These are phyloP conservation scores for Volucella bombylans DNA, from an alignment of 2,888 invertebrate genomes.

Conservation along the genomic window DNA sequence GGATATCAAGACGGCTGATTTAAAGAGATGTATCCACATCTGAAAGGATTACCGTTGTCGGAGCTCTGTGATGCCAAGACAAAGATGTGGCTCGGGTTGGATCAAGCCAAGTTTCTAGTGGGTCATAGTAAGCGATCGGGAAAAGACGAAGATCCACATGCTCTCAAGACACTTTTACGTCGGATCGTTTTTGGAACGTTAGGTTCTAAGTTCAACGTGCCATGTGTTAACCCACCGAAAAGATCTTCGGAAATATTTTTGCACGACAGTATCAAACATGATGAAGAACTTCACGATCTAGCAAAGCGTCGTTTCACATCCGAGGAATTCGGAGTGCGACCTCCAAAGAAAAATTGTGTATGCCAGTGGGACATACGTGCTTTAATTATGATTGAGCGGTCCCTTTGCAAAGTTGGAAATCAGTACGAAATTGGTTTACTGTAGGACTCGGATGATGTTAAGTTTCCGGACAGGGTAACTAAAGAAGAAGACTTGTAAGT, in stretches of 20 bases:
- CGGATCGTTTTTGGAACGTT: not conserved
- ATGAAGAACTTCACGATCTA: conserved; percentile 27
- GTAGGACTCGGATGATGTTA: conserved; percentile 18
- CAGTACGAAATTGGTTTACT: conserved; percentile 37
- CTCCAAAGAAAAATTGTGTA: conserved; percentile 5
- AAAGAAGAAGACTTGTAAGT: conserved; percentile 11
- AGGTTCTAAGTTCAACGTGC: not conserved
- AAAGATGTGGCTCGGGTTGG: not conserved
- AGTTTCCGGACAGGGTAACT: conserved; percentile 26
- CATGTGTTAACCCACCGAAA: not conserved
- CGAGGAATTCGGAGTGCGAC: conserved; percentile 43
- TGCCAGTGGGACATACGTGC: conserved; percentile 14
- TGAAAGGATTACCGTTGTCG: conserved; percentile 2
- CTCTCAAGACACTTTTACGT: conserved; percentile 31
- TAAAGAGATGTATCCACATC: not conserved
- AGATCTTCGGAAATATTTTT: not conserved
- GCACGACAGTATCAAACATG: not conserved
- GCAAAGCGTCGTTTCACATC: conserved; percentile 22
- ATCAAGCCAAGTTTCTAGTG: conserved; percentile 29
- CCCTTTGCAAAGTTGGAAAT: not conserved
- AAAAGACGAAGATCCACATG: not conserved
- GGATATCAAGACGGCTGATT: conserved; percentile 2
- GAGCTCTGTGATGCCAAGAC: conserved; percentile 12
- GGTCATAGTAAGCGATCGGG: not conserved
- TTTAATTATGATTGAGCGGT: conserved; percentile 16